Base-by-base conservation (phyloP, 2,888 invertebrate species). In the Netelia melanura region DNA sequence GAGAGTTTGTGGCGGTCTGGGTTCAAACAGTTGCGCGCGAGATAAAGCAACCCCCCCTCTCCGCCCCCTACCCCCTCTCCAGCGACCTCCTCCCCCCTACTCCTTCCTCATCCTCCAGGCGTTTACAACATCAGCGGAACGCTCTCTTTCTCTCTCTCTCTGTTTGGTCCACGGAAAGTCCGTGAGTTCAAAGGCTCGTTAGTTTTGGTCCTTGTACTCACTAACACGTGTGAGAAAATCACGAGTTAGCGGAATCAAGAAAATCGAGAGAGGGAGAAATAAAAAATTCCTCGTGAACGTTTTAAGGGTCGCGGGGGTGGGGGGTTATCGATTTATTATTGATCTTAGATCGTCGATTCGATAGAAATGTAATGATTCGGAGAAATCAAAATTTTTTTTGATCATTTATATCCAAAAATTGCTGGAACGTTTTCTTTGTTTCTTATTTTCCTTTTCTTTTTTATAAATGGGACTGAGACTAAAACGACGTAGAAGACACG, bases 101-200 rank as follows among this genome's bases (percentile, higher is more conserved):
- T 5, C 6, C 30, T 30, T 30, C 30, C 5, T 30, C 44, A 38
- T 17, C 67, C 62, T 52, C 52, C 30, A 30, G 68, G 70, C 62
- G 62, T 79, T 79, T 62, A 78, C 58, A 38, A 52, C 14, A 21
- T 56, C 3, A 48, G 11, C 48, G 48, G 14, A 14, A 48, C 11
- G 48, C 2, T 48, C 48, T 48, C 11, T 10, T 14, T 67, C 68
- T 61, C 58, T 30, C 30, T 30, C 30, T 30, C 30, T 30, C 30
- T 30, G 30, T 70, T 79, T 79, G 48, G 70, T 54, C 52, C 38
- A 14, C 62, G 17, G 6, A 77, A 67, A 67, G 56, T 43, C 48
- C 54, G 25, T 14, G 74, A 71, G 78, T 79, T 79, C 78, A 79
- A 79, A 79, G 78, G 62, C 70, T 70, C 62, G 78, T 43, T 54